Evolutionary conservation across 35 echinoderm and acorn worm species (phyloP), one percentile per base, ranked within the genome.

Genomic region (Lytechinus variegatus): DNA sequence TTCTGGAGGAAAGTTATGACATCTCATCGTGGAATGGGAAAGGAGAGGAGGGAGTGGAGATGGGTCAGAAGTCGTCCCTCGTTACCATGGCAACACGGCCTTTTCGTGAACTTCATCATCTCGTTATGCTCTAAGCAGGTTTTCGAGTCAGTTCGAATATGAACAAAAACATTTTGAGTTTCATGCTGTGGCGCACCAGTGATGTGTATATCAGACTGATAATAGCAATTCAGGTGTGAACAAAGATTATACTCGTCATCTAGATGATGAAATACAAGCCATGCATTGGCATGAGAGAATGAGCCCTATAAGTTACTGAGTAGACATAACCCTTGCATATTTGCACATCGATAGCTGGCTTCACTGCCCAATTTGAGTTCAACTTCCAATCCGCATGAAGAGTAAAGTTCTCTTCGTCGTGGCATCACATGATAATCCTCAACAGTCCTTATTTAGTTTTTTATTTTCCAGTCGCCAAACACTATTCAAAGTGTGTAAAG

Each of bases 381-480:
- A 93, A 93, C 92, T 93, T 93, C 92, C 54, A 93, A 57, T 54
- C 88, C 88, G 88, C 92, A 57, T 93, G 92, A 57, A 79, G 52
- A 55, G 92, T 93, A 93, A 93, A 93, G 92, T 93, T 93, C 52
- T 93, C 88, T 54, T 33, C 53, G 9, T 24, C 53, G 9, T 24
- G n/a, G 54, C 92, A 93, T 93, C 92, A 93, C 92, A 93, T 93
- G 92, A 93, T 93, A 93, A 93, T 57, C 92, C 27, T 28, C n/a
- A 29, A 16, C 92, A 53, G 92, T 54, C 92, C 54, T 93, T 93
- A 90, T 90, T 29, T 90, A 90, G 88, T 90, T 90, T 54, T 44
- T 90, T 54, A 52, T 90, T 90, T 90, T 90, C 88, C 16, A 90
- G 88, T 90, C 27, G 88, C 88, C 52, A 90, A 90, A 90, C 88